Evolutionary conservation across 2,797 vertebrate genomes (phyloP), one percentile per base, ranked within the genome.

Genomic region (Erpetoichthys calabaricus): DNA sequence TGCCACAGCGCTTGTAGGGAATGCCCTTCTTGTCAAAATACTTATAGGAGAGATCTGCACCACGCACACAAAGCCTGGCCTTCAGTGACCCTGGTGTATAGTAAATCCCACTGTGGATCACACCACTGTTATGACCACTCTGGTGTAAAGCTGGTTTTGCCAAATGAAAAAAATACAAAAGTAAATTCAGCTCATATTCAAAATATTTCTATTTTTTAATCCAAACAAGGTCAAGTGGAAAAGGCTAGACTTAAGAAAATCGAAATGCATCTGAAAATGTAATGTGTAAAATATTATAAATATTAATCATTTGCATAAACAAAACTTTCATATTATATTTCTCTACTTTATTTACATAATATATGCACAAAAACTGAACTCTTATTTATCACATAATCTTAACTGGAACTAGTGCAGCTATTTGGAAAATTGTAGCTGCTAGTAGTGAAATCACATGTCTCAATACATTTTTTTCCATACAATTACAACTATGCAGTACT

Each of bases 31-130:
- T 84, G 53, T 95, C 81, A 45, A 91, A 94, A 75, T 97, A 99
- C n/a, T 91, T 66, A 59, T 97, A 99, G 65, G 90, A 85, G 43
- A 97, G 75, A 3, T 78, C 75, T 53, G 94, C 80, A 3, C 95
- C 95, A 25, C 84, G 80, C 62, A 97, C 93, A 62, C 95, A 98
- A 53, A 99, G 81, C 42, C 81, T 89, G 10, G 95, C 95, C 72
- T 97, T 97, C 68, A 99, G 86, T 6, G 95, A 97, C 1, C 91
- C 94, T 0, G 94, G 94, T 0, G 80, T 91, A 82, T 99, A 99
- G 79, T 99, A 99, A 73, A 98, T 92, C 3, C 95, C 94, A 4
- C 90, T 97, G 82, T 98, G 95, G 75, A 99, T 93, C 64, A 99
- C 95, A 1, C 95, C 95, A 47, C 95, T 99, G 86, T 99, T 99